Base-by-base conservation (phyloP, 2,888 invertebrate species). In the Stegophylla sp. region DNA sequence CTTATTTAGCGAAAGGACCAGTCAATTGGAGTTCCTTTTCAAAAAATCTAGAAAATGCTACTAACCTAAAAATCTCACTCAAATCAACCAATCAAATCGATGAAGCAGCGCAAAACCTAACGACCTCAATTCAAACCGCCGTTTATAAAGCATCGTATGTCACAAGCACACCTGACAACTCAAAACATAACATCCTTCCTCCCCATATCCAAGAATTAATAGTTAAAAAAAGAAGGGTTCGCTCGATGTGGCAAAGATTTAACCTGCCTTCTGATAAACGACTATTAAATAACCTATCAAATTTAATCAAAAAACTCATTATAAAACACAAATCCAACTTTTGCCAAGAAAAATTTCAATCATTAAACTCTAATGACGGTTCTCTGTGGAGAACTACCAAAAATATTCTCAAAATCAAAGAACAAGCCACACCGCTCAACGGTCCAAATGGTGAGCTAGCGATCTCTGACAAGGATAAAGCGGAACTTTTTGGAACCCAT, bases 121-220 rank as follows among this genome's bases (percentile, higher is more conserved):
- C 28, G 34, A 53, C 69, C 20, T 69, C 28, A 69, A 69, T 69
- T n/a, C 51, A 69, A 69, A 69, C 69, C n/a, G 20, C 34, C 20
- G 34, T 69, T 34, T 69, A 20, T 20, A 53, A 34, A 53, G 13
- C 69, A 69, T 69, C 69, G 26, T 69, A 69, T 34, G 69, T 69
- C 51, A 69, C 34, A 69, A 69, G 20, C 34, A 69, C 69, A 69
- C 69, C 34, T 20, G 69, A 69, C 34, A 69, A 53, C 34, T 69
- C 34, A 12, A 69, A 69, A 53, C 1, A 69, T 69, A 69, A 69
- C 34, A 69, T 51, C 17, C 53, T 69, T n/a, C 51, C 69, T 28
- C 51, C n/a, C 28, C 69, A 69, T 51, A 69, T 69, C 51, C 69
- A 69, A 69, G 53, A 69, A 69, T 69, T 53, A 53, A 69, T 69